Percentiles rank a stretch among this genome's conserved stretches.
Conservation (phyloP, 2,113 vertebrate genomes). For the Muscicapa adusta region DNA sequence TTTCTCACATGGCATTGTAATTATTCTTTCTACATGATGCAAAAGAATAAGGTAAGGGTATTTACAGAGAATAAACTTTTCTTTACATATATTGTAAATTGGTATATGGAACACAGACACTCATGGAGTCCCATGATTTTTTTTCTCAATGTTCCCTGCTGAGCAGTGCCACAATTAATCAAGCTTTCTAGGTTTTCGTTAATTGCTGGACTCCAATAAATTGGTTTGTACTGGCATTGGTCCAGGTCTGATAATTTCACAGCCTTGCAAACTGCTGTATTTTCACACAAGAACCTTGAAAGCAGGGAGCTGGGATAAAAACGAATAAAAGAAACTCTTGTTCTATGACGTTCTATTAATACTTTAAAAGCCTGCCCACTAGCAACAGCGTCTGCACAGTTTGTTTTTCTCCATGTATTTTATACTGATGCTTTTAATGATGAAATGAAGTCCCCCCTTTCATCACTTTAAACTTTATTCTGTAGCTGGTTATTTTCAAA, state of each 20-base stretch:
- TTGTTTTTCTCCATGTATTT: constrained; percentile 23
- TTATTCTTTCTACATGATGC: constrained; percentile 5
- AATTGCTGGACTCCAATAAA: constrained; percentile 81
- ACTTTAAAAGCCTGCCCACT: constrained; percentile 28
- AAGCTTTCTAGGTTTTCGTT: constrained; percentile 80
- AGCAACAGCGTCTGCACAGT: constrained; percentile 47
- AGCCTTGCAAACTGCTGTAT: constrained; percentile 73
- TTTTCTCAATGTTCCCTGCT: constrained; percentile 61
- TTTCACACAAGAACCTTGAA: constrained; percentile 74
- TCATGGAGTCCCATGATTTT: constrained; percentile 44
- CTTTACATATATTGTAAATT: constrained; percentile 44
- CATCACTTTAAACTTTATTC: background rate
- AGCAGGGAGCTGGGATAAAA: constrained; percentile 47
- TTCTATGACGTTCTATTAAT: constrained; percentile 65
- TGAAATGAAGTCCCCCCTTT: background rate
- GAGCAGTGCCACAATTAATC: constrained; percentile 79
- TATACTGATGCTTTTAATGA: background rate
- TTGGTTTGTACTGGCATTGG: constrained; percentile 76
- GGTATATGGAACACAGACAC: constrained; percentile 47
- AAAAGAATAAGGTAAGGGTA: constrained; percentile 22
- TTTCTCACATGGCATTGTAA: constrained; percentile 32
- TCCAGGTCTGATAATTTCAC: constrained; percentile 79
- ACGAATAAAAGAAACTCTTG: constrained; percentile 74
- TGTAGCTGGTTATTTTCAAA: background rate
- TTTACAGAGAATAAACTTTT: constrained; percentile 59